phyloP scores from a whole-genome alignment of 2,888 invertebrate genomes.

The Allacma fusca region DNA sequence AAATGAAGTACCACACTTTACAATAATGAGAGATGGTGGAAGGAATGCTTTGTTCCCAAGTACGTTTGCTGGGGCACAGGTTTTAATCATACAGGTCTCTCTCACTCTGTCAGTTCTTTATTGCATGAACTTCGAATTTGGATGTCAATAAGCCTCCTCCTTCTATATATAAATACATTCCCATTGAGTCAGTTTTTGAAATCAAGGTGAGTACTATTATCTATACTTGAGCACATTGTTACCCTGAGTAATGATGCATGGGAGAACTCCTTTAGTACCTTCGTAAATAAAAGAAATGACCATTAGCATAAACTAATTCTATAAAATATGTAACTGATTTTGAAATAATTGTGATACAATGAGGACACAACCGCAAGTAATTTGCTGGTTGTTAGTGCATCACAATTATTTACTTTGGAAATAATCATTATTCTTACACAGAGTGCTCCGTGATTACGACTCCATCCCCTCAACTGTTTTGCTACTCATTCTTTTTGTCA shows the following conservation, averaged over 20 bases:
- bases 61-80: too few species aligned
- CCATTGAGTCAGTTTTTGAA: not conserved
- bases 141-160: constrained; percentile 13
- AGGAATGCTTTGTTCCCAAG: not conserved
- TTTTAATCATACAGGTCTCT: too few species aligned
- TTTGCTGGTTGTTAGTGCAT: constrained; percentile 3
- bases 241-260: not conserved
- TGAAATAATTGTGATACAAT: not conserved
- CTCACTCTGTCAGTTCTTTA: not conserved
- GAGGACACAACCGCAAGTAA: not conserved
- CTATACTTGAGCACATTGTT: not conserved
- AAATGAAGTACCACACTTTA: not conserved
- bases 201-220: constrained; percentile 7
- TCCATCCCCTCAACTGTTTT: too few species aligned
- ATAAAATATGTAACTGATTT: constrained; percentile 1
- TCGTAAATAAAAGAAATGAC: not conserved
- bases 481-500: too few species aligned
- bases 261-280: not conserved
- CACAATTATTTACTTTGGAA: not conserved
- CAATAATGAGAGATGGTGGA: constrained; percentile 8
- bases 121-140: not conserved
- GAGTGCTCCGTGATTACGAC: too few species aligned
- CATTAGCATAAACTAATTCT: not conserved
- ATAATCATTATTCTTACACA: not conserved
- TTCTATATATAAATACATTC: not conserved